Conservation (phyloP, 2,113 vertebrate genomes). For the Hyperoodon ampullatus region DNA sequence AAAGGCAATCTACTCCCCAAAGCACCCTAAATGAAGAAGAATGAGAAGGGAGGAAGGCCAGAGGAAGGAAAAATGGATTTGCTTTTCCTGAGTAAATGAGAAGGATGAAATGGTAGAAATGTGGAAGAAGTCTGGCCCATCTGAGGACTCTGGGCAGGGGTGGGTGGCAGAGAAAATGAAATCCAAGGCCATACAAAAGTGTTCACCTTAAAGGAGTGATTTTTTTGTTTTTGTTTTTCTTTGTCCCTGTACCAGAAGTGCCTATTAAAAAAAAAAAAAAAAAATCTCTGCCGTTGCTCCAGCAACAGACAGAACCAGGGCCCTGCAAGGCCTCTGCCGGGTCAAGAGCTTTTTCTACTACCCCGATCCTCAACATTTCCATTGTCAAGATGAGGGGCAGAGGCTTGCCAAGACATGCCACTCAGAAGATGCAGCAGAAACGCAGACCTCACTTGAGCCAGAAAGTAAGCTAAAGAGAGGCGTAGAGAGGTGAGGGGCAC, state of each 20-base stretch:
- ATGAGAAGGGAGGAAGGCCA: neutral
- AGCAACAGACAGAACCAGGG: constrained; percentile 50
- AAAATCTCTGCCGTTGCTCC: constrained; percentile 17
- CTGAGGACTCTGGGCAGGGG: neutral
- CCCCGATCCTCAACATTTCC: neutral
- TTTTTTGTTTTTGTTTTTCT: neutral
- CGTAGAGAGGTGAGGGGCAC: fast-evolving
- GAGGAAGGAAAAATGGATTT: neutral
- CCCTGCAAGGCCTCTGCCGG: constrained; percentile 1
- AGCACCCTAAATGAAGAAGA: neutral
- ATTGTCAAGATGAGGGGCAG: neutral
- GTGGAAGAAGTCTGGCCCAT: neutral
- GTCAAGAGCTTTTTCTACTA: neutral
- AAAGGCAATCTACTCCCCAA: neutral
- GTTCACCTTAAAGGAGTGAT: constrained; percentile 2
- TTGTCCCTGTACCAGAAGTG: constrained; percentile 50
- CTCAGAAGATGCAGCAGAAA: neutral
- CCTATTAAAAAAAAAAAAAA: neutral
- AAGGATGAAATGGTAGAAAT: neutral
- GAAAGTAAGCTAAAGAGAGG: neutral
- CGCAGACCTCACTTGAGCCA: neutral
- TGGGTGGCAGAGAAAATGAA: neutral
- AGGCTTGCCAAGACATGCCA: neutral
- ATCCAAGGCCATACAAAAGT: constrained; percentile 15
- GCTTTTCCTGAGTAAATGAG: neutral